A percentile compares a stretch with the other conserved stretches of the same genome.
Conservation (phyloP, 2,113 vertebrate species). For the Chaetodon trifascialis region DNA sequence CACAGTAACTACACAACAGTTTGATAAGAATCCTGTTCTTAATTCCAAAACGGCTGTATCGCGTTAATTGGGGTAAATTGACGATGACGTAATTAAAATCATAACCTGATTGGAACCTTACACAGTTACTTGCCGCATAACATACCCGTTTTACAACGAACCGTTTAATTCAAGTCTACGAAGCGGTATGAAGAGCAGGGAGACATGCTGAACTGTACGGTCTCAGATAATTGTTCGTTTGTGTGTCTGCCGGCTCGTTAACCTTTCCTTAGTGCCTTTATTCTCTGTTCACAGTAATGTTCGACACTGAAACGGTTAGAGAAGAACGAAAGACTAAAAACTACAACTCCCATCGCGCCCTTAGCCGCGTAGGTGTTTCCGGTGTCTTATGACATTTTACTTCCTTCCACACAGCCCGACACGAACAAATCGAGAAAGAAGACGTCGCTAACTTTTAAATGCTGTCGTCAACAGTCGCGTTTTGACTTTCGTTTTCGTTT, state of each 20-base stretch:
- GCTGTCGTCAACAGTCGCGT: background rate
- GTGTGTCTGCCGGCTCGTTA: too few species aligned
- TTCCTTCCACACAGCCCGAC: slow-evolving; percentile 81
- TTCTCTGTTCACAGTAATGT: too few species aligned
- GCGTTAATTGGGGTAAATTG: background rate
- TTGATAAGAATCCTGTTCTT: background rate
- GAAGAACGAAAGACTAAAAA: background rate
- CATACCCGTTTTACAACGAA: background rate
- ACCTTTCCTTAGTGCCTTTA: too few species aligned
- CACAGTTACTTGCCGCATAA: background rate
- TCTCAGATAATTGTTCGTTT: too few species aligned
- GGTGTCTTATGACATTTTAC: slow-evolving; percentile 82
- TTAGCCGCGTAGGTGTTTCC: slow-evolving; percentile 79
- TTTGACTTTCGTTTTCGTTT: background rate
- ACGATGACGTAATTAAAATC: background rate
- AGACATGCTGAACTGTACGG: too few species aligned
- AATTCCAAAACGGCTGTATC: too few species aligned
- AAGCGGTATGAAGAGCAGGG: too few species aligned
- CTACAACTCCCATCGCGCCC: slow-evolving; percentile 70
- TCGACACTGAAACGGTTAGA: background rate
- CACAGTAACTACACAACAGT: too few species aligned
- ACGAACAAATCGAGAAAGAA: slow-evolving; percentile 77
- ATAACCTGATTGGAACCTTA: background rate
- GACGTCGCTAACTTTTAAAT: slow-evolving; percentile 71
- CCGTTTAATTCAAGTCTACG: too few species aligned